These are phyloP conservation scores for Butorides virescens DNA, from an alignment of 2,113 vertebrate species.

Conservation along the genomic window DNA sequence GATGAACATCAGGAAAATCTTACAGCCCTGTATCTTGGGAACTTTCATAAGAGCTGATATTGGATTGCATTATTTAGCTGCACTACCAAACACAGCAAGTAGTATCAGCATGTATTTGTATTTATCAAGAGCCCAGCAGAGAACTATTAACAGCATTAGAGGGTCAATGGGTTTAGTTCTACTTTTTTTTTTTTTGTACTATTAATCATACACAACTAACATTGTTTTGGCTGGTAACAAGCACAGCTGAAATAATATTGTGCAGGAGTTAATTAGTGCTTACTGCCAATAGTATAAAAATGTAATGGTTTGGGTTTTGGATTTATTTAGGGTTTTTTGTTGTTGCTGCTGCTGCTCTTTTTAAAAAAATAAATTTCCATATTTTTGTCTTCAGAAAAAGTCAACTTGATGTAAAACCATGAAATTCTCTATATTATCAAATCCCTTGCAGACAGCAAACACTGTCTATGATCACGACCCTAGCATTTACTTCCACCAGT, in stretches of 20 bases:
- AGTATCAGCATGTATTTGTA: background rate
- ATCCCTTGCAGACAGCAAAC: background rate
- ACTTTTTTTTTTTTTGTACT: background rate
- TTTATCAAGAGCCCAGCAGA: background rate
- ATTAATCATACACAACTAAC: background rate
- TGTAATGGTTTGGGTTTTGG: background rate
- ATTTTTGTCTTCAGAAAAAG: background rate
- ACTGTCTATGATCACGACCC: background rate
- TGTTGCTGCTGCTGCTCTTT: background rate
- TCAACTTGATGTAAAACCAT: background rate
- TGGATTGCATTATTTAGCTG: background rate
- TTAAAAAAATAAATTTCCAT: background rate
- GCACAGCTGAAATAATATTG: background rate
- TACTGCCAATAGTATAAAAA: background rate
- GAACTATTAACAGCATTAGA: background rate
- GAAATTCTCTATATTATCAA: background rate
- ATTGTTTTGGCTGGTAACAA: background rate
- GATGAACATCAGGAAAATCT: background rate
- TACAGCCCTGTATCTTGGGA: fast-evolving
- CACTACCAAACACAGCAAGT: background rate
- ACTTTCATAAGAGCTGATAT: background rate
- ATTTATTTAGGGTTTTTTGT: background rate
- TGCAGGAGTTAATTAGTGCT: background rate
- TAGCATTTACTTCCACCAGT: background rate
- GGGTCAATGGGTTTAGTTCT: background rate